phyloP scores from a whole-genome alignment of 2,113 vertebrate species.

The Rhynchopsitta pachyrhyncha region DNA sequence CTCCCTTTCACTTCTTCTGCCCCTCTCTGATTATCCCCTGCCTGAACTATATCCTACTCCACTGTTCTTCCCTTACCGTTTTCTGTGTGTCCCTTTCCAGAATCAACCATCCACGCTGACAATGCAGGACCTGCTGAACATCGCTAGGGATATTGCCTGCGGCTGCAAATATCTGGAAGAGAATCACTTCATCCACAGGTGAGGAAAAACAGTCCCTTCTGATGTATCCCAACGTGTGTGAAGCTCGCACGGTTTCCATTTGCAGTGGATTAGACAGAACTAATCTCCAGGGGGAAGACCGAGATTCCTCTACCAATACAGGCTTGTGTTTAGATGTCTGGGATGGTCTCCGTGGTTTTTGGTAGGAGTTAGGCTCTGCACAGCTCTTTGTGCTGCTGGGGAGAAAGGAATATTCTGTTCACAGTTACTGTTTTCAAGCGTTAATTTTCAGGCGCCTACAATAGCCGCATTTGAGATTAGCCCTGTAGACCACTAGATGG shows the following conservation, averaged over 20 bases:
- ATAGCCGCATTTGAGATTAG: not conserved
- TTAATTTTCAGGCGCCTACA: not conserved
- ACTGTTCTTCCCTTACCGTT: not conserved
- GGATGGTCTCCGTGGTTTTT: not conserved
- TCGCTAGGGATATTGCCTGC: constrained; percentile 88
- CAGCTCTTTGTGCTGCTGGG: not conserved
- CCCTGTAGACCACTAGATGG: constrained; percentile 56
- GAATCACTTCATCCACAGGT: constrained; percentile 95
- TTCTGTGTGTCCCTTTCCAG: constrained; percentile 62
- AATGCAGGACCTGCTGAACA: constrained; percentile 87
- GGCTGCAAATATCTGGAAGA: constrained; percentile 92
- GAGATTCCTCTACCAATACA: not conserved
- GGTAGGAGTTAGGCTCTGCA: not conserved
- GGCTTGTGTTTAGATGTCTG: not conserved
- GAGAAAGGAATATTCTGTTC: not conserved
- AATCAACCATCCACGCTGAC: constrained; percentile 80
- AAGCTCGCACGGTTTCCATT: not conserved
- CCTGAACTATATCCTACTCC: not conserved
- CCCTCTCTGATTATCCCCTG: not conserved
- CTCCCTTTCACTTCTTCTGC: not conserved
- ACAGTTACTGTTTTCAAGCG: not conserved
- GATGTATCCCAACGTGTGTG: not conserved
- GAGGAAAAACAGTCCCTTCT: not conserved
- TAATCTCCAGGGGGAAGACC: not conserved
- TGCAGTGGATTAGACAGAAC: not conserved